Conservation (phyloP, 64 coral and sea anemone genomes). For the Montipora cactus region DNA sequence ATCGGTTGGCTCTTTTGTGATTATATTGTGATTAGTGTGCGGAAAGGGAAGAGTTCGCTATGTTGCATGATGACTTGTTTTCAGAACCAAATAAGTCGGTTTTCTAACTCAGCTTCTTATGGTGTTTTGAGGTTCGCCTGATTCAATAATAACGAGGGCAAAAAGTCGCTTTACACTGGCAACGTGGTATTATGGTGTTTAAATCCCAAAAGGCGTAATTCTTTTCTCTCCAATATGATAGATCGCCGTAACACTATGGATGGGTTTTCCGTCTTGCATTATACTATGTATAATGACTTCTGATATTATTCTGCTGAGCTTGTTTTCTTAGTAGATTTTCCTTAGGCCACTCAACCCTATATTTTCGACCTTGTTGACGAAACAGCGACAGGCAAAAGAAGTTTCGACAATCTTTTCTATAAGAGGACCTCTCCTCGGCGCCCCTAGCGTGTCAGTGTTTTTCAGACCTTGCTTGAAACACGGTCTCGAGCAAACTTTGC, state of each 20-base stretch:
- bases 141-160: background rate
- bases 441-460: background rate
- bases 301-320: slow-evolving; percentile 18
- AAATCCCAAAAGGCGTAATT: slow-evolving; percentile 18
- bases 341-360: background rate
- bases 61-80: background rate
- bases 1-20: background rate
- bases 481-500: background rate
- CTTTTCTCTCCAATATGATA: background rate
- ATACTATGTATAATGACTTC: background rate
- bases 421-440: background rate
- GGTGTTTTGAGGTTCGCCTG: background rate
- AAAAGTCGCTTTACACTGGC: background rate
- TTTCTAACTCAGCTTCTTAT: background rate
- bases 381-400: slow-evolving; percentile 4
- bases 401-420: slow-evolving; percentile 36
- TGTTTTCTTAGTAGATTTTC: slow-evolving; percentile 7
- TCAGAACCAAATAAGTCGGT: slow-evolving; percentile 23
- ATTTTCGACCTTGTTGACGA: slow-evolving; percentile 22
- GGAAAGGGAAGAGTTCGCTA: background rate
- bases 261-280: slow-evolving; percentile 4
- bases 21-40: background rate
- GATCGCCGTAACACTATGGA: background rate
- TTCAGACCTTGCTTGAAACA: background rate
- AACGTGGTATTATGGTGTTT: background rate